Conservation (phyloP, 2,888 invertebrate genomes). For the Andrena marginata region DNA sequence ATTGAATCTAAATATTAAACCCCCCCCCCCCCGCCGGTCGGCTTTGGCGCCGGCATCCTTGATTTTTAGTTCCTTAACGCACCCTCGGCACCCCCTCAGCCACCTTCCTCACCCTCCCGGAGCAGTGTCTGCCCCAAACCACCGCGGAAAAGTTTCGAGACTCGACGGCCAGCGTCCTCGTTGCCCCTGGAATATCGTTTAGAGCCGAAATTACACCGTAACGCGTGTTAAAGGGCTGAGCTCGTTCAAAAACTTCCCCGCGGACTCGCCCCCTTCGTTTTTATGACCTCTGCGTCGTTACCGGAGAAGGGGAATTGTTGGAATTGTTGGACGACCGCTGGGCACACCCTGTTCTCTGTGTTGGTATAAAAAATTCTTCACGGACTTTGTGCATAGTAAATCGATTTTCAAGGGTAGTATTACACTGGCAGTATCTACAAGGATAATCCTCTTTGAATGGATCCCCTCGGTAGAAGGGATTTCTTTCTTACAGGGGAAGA, state of each 20-base stretch:
- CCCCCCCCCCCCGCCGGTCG: conserved; percentile 58
- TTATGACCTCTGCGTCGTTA: conserved; percentile 33
- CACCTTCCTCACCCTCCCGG: neutral
- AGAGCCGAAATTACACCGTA: conserved; percentile 79
- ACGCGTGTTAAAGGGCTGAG: conserved; percentile 75
- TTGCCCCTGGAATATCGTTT: conserved; percentile 77
- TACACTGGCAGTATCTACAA: no score
- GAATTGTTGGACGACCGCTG: conserved; percentile 39
- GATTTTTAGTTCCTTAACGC: conserved; percentile 68
- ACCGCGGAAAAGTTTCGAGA: conserved; percentile 80
- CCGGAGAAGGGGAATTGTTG: conserved; percentile 23
- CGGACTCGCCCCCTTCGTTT: conserved; percentile 17
- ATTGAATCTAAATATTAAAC: conserved; percentile 84
- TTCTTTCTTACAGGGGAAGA: no score
- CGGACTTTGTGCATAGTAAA: neutral
- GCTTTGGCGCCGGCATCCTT: conserved; percentile 75
- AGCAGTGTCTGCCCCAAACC: conserved; percentile 41
- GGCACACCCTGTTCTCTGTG: conserved; percentile 5
- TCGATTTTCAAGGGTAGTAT: no score
- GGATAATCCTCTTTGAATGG: no score
- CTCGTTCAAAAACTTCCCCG: conserved; percentile 70
- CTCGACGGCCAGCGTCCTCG: conserved; percentile 74
- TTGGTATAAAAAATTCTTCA: neutral
- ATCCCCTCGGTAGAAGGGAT: no score
- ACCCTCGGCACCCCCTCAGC: conserved; percentile 6